A percentile compares a stretch with the other conserved stretches of the same genome.
Evolutionary conservation across 2,888 invertebrate species (phyloP).

Genomic region (Andricus curvator): DNA sequence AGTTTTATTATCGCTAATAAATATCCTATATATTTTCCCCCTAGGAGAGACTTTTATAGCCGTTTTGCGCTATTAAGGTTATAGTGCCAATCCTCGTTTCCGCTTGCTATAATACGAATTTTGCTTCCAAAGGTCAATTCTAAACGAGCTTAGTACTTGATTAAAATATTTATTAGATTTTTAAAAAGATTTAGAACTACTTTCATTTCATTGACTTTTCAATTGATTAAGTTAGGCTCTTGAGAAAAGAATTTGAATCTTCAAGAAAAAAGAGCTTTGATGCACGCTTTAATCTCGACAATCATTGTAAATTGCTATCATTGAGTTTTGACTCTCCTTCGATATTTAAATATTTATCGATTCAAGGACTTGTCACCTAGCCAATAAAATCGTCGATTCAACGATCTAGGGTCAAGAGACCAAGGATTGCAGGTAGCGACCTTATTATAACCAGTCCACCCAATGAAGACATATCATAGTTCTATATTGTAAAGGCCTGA

Average conservation of each 20-base stretch:
- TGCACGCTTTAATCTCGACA: constrained; percentile 58
- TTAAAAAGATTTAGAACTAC: background rate
- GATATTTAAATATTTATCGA: constrained; percentile 36
- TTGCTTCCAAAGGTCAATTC: constrained; percentile 34
- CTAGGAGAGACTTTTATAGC: constrained; percentile 6
- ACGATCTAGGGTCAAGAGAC: constrained; percentile 29
- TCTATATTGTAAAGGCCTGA: constrained; percentile 20
- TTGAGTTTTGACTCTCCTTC: constrained; percentile 28
- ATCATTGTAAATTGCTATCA: constrained; percentile 48
- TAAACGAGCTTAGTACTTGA: constrained; percentile 33
- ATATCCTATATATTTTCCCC: background rate
- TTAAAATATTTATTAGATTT: background rate
- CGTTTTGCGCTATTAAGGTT: background rate
- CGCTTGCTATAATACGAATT: constrained; percentile 6
- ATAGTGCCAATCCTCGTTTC: constrained; percentile 4
- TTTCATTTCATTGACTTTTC: background rate
- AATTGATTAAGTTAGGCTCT: background rate
- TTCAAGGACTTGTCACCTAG: constrained; percentile 49
- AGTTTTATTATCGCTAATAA: constrained; percentile 4
- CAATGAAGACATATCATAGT: constrained; percentile 52
- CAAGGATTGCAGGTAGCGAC: constrained; percentile 34
- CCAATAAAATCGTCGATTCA: constrained; percentile 25
- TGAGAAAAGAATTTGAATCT: background rate
- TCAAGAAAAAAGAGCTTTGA: constrained; percentile 44
- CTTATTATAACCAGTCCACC: constrained; percentile 46